These are phyloP conservation scores for Prolemur simus DNA, from an alignment of 2,113 vertebrate species.

Conservation along the genomic window DNA sequence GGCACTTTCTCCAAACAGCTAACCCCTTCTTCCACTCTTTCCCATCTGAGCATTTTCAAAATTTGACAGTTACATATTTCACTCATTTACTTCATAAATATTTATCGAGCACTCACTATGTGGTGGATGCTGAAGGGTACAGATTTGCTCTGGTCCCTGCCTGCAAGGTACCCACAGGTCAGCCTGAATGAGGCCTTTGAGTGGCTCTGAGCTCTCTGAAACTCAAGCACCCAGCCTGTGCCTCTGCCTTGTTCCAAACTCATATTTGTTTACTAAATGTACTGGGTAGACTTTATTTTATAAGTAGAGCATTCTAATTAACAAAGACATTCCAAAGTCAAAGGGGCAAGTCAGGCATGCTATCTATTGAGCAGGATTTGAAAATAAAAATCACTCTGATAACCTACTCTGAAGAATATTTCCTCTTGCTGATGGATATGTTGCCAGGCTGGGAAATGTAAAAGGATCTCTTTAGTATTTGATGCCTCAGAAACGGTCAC, in stretches of 20 bases:
- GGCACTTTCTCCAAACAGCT: not conserved
- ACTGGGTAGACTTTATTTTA: not conserved
- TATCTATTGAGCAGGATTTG: not conserved
- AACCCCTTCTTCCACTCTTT: not conserved
- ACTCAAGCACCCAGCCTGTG: slow-evolving; percentile 49
- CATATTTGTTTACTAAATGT: slow-evolving; percentile 43
- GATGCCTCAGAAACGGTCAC: not conserved
- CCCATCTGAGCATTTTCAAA: not conserved
- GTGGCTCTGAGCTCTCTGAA: slow-evolving; percentile 45
- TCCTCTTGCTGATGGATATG: not conserved
- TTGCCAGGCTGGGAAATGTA: slow-evolving; percentile 15
- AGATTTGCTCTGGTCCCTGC: not conserved
- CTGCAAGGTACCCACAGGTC: not conserved
- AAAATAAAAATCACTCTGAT: slow-evolving; percentile 52
- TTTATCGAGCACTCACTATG: not conserved
- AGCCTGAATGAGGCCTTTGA: slow-evolving; percentile 67
- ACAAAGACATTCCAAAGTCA: slow-evolving; percentile 54
- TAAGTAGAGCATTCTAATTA: slow-evolving; percentile 50
- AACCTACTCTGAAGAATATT: not conserved
- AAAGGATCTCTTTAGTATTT: not conserved
- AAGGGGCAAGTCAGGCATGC: not conserved
- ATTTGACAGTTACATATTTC: not conserved
- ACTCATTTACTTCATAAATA: not conserved
- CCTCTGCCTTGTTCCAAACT: slow-evolving; percentile 33
- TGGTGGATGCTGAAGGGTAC: not conserved